Conservation (phyloP, 2,888 invertebrate species). For the Tineola bisselliella region DNA sequence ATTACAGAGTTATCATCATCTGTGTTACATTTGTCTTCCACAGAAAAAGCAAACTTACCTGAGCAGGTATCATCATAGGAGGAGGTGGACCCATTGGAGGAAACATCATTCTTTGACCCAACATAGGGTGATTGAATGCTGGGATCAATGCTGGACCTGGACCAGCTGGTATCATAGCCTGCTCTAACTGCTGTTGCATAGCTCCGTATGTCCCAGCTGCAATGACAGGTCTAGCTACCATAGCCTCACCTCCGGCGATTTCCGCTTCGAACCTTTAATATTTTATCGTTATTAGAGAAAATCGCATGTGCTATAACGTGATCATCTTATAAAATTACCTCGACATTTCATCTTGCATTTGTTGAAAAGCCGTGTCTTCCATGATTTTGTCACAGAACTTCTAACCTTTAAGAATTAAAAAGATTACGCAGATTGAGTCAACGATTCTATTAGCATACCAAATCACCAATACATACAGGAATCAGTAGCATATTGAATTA, state of each 20-base stretch:
- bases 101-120: slow-evolving; percentile 53
- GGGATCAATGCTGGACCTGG: slow-evolving; percentile 42
- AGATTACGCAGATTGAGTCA: slow-evolving; percentile 44
- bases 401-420: slow-evolving; percentile 61
- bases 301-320: not conserved
- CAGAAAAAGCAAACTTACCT: slow-evolving; percentile 57
- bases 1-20: too few relatives aligned
- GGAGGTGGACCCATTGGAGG: slow-evolving; percentile 74
- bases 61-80: slow-evolving; percentile 75
- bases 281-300: too few relatives aligned
- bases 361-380: slow-evolving; percentile 71
- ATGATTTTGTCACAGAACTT: slow-evolving; percentile 36
- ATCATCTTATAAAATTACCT: slow-evolving; percentile 56
- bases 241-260: slow-evolving; percentile 72
- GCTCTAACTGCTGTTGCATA: slow-evolving; percentile 74
- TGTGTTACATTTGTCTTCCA: too few relatives aligned
- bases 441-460: slow-evolving; percentile 14
- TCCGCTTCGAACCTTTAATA: slow-evolving; percentile 83
- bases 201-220: slow-evolving; percentile 77
- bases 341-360: slow-evolving; percentile 94
- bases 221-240: slow-evolving; percentile 72
- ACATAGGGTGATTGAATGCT: slow-evolving; percentile 26
- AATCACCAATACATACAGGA: slow-evolving; percentile 7
- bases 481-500: not conserved
- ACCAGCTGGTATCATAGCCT: slow-evolving; percentile 39